A percentile compares a stretch with the other conserved stretches of the same genome.
phyloP scores from a whole-genome alignment of 2,888 invertebrate genomes.

The Dynastes tityus region DNA sequence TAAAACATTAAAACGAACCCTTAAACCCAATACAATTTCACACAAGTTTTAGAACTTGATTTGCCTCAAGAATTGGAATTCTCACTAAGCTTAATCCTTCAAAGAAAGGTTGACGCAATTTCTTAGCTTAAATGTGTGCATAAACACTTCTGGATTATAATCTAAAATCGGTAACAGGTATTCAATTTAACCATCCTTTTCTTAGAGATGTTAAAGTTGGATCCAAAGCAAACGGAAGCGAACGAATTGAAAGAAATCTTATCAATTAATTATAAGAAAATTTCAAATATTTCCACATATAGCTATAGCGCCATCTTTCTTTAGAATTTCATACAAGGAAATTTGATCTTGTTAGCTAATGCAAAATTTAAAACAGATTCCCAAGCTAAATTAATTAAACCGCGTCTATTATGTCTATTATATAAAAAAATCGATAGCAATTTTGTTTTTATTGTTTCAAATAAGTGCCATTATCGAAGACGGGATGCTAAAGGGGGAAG shows the following conservation, averaged over 20 bases:
- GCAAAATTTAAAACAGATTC: slow-evolving; percentile 31
- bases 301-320: not conserved
- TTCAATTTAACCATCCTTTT: not conserved
- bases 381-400: slow-evolving; percentile 37
- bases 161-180: slow-evolving; percentile 6
- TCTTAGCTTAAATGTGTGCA: too few species aligned
- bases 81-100: too few species aligned
- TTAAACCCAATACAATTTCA: not conserved
- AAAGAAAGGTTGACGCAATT: too few species aligned
- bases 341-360: slow-evolving; percentile 24
- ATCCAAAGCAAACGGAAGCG: too few species aligned
- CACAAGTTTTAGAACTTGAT: too few species aligned
- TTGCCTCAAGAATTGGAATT: too few species aligned
- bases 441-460: slow-evolving; percentile 54
- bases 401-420: slow-evolving; percentile 28
- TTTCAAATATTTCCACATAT: slow-evolving; percentile 34
- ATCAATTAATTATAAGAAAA: slow-evolving; percentile 43
- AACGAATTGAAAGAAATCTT: slow-evolving; percentile 3
- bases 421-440: slow-evolving; percentile 49
- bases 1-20: slow-evolving; percentile 3
- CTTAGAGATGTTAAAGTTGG: too few species aligned
- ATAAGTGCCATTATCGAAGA: slow-evolving; percentile 51
- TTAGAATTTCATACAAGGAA: slow-evolving; percentile 7
- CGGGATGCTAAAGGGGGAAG: not conserved
- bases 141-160: too few species aligned